Evolutionary conservation across 2,888 invertebrate species (phyloP), one percentile per base, ranked within the genome.

Genomic region (Caenorhabditis auriculariae): DNA sequence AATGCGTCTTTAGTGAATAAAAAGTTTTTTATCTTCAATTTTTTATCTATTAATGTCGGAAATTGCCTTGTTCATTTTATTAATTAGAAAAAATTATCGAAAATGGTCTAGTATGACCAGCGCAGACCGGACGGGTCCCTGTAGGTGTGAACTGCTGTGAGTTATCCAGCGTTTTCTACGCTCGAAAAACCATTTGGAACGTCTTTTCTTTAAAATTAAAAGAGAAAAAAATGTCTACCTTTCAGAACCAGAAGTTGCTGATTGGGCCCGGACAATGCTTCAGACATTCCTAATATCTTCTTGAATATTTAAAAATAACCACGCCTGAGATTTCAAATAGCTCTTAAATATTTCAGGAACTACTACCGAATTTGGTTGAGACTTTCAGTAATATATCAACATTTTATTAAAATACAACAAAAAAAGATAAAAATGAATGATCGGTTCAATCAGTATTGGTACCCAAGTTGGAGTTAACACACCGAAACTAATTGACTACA

Each of bases 211-310:
- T n/a, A n/a, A n/a, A n/a, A n/a, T n/a, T n/a, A n/a, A n/a, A 39
- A 43, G 24, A 17, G 21, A 37, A n/a, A 21, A 15, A 5, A 4
- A 28, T 12, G 35, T 9, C n/a, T 28, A 64, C 65, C 65, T 56
- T 65, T 66, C 41, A 66, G 43, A 27, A 61, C 53, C 15, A 66
- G 46, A 7, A 58, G 58, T 35, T 66, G 67, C 26, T 66, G 53
- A 42, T 47, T 42, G 24, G 52, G 24, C 15, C 26, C 17, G 32
- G 17, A 32, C 35, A 12, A 32, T 32, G 9, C 9, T 32, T n/a
- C 35, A n/a, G 9, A 9, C 9, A 12, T 32, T 32, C n/a, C 35
- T 32, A 32, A 32, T 12, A n/a, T n/a, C n/a, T n/a, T n/a, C n/a
- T n/a, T 7, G n/a, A 41, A 41, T n/a, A 41, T 41, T 41, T n/a